These are phyloP conservation scores for Chloropsis cyanopogon DNA, from an alignment of 2,113 vertebrate genomes.

Conservation along the genomic window DNA sequence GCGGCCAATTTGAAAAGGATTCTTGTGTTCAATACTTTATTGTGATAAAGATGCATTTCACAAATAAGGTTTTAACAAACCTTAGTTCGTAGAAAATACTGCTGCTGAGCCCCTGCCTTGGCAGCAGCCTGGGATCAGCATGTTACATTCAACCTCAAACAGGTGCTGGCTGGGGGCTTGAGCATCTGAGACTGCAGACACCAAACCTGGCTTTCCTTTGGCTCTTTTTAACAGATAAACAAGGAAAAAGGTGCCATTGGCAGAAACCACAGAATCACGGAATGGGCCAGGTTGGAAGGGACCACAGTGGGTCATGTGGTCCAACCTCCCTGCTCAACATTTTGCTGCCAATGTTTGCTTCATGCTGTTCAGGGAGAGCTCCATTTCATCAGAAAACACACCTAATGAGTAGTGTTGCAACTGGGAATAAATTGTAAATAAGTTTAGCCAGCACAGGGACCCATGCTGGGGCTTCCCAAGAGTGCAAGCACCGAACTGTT, in stretches of 20 bases:
- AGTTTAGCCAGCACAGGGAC: not conserved
- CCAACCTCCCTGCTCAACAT: not conserved
- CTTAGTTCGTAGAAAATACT: not conserved
- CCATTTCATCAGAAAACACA: not conserved
- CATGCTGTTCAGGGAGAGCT: not conserved
- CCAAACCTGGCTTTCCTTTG: not conserved
- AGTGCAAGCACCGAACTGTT: not conserved
- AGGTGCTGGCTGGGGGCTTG: not conserved
- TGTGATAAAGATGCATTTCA: not conserved
- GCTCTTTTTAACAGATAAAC: not conserved
- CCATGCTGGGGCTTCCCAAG: not conserved
- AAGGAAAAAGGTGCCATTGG: not conserved
- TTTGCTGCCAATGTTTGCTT: not conserved
- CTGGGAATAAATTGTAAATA: not conserved
- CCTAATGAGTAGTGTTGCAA: not conserved
- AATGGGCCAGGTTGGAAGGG: not conserved
- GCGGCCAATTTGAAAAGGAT: rapidly evolving
- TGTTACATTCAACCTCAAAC: not conserved
- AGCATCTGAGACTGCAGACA: not conserved
- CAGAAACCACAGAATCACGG: not conserved
- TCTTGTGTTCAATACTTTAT: not conserved
- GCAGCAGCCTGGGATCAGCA: not conserved
- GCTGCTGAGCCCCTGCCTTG: not conserved
- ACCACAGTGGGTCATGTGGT: not conserved
- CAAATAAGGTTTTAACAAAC: not conserved